Base-by-base conservation (phyloP, 2,113 vertebrate species). In the Gymnorhina tibicen region DNA sequence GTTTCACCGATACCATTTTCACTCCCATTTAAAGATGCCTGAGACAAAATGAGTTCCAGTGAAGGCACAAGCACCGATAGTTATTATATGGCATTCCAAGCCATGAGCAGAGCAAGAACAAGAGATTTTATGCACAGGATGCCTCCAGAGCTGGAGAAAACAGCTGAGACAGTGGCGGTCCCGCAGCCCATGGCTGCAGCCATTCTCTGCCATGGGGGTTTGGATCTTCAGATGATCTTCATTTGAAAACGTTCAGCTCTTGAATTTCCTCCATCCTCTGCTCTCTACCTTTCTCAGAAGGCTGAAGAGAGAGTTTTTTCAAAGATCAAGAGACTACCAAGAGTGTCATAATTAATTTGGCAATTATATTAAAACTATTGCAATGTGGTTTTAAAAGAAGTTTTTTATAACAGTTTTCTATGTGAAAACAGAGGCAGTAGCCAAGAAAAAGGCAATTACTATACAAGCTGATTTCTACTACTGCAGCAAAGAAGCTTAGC, bases 1-100 rank as follows among this genome's bases (percentile, higher is more conserved):
- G 35, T 66, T 70, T 76, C 87, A 44, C 84, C 7, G 10, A 62
- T 35, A 47, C 17, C 0, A 32, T 88, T 95, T 91, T 69, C 75
- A 78, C 60, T 76, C 26, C 55, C 27, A 26, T 77, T 96, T 94
- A 92, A 95, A 93, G 69, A 85, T 53, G 91, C 28, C 60, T 67
- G 58, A 90, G 90, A 83, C 23, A 84, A 95, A 97, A 64, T 32
- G 33, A 90, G 87, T 93, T 86, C 60, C 74, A 87, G 27, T 21
- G 76, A 72, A 84, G 27, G 22, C 80, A 89, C 68, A 96, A 92
- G 53, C 56, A 55, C 37, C 83, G 75, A 93, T 77, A 49, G 37
- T 3, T 16, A 60, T 46, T 50, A 37, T 19, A 16, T 28, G 11
- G 12, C 41, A 52, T 46, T 75, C 26, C 44, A 32, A 66, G 50